Base-by-base conservation (phyloP, 2,888 invertebrate species). In the Pantelozetes paolii region DNA sequence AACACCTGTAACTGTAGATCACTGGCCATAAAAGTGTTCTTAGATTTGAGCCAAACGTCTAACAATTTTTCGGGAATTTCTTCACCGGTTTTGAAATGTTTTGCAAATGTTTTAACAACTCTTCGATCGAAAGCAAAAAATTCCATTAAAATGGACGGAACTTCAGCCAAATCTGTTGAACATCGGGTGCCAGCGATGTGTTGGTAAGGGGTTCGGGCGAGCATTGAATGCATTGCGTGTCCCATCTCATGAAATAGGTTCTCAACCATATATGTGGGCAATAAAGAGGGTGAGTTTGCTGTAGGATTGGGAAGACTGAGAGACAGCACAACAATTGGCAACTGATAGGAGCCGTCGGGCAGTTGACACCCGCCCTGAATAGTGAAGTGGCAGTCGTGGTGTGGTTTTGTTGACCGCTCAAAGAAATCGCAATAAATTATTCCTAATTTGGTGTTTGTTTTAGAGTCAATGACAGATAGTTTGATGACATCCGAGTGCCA, bases 181-280 rank as follows among this genome's bases (percentile, higher is more conserved):
- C 97, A 98, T 74, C 99, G 86, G 0, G 99, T 99, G 76, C 98
- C 97, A 3, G 96, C 91, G 62, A 98, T 94, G 84, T 99, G 98
- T 83, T 99, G 99, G 84, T 96, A 93, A 76, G 88, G 87, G 0
- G 97, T 96, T 71, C 96, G 87, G 1, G 94, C 99, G 78, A 99
- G 84, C 95, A 99, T 97, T 23, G 97, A 96, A 84, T 99, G 99
- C 87, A 98, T 89, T 20, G 98, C 99, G 85, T 99, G 99, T 0
- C 99, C 99, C 89, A 95, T 90, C 85, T 99, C 98, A 82, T 99
- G 99, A 83, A 98, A 98, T 77, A 99, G 85, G 84, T 97, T 99
- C 83, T 98, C 97, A 11, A 97, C 90, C 80, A 91, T 90, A 23
- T 88, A 87, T 0, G 92, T 91, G 30, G 89, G 87, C 73, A 99